Evolutionary conservation across 2,797 vertebrate genomes (phyloP).

Genomic region (Novumbra hubbsi): DNA sequence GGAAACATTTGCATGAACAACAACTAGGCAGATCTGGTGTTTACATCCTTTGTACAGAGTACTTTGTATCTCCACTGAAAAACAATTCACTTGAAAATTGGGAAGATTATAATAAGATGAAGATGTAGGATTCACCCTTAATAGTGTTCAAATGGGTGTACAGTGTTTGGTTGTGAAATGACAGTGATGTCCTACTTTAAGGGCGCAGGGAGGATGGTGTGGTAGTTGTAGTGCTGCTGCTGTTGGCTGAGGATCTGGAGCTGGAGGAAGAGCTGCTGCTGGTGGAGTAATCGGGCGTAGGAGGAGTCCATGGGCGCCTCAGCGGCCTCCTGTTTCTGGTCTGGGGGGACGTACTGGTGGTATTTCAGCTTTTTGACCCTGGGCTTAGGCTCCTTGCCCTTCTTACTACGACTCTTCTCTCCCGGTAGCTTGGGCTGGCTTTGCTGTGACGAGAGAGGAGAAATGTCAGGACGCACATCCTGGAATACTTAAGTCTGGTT

Average conservation of each 20-base stretch:
- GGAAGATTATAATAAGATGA: neutral
- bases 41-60: neutral
- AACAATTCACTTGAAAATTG: neutral
- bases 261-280: slow-evolving; percentile 97
- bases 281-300: slow-evolving; percentile 93
- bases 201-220: slow-evolving; percentile 93
- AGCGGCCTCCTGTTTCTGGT: slow-evolving; percentile 91
- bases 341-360: slow-evolving; percentile 97
- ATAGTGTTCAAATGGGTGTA: neutral
- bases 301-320: slow-evolving; percentile 94
- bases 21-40: slow-evolving; percentile 6
- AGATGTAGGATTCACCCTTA: neutral
- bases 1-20: neutral
- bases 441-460: slow-evolving; percentile 75
- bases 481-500: neutral
- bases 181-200: slow-evolving; percentile 80
- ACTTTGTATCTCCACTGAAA: neutral
- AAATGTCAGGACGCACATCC: neutral
- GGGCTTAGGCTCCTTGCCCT: slow-evolving; percentile 89
- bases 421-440: slow-evolving; percentile 87
- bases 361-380: slow-evolving; percentile 96
- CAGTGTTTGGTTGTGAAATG: neutral
- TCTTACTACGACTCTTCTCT: slow-evolving; percentile 94
- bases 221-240: slow-evolving; percentile 98
- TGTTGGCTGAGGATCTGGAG: slow-evolving; percentile 99